Conservation (phyloP, 2,888 invertebrate species). For the Scotopteryx bipunctaria region DNA sequence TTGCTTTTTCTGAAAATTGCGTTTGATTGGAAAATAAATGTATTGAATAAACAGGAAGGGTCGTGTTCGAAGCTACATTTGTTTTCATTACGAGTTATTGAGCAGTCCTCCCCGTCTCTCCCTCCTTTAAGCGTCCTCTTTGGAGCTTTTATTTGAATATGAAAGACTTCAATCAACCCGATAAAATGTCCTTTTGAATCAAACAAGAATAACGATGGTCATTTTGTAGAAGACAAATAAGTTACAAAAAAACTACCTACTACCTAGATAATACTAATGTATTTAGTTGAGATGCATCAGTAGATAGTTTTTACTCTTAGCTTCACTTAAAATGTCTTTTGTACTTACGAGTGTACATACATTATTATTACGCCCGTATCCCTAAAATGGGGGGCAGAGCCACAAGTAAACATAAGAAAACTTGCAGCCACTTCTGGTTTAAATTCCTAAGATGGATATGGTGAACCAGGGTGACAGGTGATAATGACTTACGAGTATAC, state of each 20-base stretch:
- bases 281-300: too few species aligned
- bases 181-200: constrained; percentile 32
- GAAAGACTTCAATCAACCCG: constrained; percentile 47
- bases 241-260: not conserved
- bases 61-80: constrained; percentile 66
- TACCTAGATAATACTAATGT: too few species aligned
- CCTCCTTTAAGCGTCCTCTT: constrained; percentile 50
- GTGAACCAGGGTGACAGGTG: too few species aligned
- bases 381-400: too few species aligned
- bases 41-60: constrained; percentile 64
- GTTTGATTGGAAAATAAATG: constrained; percentile 61
- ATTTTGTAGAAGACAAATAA: not conserved
- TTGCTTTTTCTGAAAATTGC: constrained; percentile 48
- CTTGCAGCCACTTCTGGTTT: too few species aligned
- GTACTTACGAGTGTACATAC: too few species aligned
- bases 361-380: too few species aligned
- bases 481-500: too few species aligned
- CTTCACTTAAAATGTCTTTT: too few species aligned
- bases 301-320: too few species aligned
- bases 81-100: constrained; percentile 73
- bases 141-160: constrained; percentile 59
- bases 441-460: too few species aligned
- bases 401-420: too few species aligned
- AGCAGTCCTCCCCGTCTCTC: constrained; percentile 52
- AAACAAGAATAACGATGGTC: constrained; percentile 17